phyloP scores from a whole-genome alignment of 2,113 vertebrate genomes.

The Agapornis roseicollis region DNA sequence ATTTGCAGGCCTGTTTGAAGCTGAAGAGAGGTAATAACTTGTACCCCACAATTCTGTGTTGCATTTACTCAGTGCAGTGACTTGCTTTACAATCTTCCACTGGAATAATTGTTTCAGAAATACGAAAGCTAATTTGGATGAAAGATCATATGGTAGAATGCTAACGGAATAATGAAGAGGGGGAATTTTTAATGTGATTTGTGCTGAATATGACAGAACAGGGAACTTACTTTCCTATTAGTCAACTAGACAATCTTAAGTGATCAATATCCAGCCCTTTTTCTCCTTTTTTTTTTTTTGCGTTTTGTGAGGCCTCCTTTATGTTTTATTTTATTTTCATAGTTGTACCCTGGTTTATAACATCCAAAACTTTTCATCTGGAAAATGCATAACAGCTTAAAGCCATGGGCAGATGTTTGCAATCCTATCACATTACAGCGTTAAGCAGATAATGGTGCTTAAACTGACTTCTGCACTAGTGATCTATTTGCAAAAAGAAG shows the following conservation, averaged over 20 bases:
- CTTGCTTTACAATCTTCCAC: background rate
- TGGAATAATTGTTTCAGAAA: background rate
- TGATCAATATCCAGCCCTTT: background rate
- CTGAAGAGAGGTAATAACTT: background rate
- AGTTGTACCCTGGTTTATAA: background rate
- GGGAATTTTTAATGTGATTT: background rate
- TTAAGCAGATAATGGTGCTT: slow-evolving; percentile 11
- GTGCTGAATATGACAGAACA: background rate
- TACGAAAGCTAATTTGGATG: background rate
- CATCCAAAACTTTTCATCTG: background rate
- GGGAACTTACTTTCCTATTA: background rate
- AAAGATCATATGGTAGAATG: background rate
- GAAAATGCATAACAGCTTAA: background rate
- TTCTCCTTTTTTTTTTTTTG: background rate
- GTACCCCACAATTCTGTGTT: background rate
- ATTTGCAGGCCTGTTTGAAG: background rate
- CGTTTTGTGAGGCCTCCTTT: background rate
- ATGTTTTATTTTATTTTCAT: background rate
- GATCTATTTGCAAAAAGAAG: background rate
- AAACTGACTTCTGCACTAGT: background rate
- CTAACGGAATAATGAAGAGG: background rate
- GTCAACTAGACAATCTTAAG: background rate
- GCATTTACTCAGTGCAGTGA: background rate
- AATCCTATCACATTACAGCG: background rate
- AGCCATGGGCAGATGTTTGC: background rate